Percentiles rank a stretch among this genome's conserved stretches.
These are phyloP conservation scores for Enteromius fasciolatus DNA, from an alignment of 2,797 vertebrate genomes.

Conservation along the genomic window DNA sequence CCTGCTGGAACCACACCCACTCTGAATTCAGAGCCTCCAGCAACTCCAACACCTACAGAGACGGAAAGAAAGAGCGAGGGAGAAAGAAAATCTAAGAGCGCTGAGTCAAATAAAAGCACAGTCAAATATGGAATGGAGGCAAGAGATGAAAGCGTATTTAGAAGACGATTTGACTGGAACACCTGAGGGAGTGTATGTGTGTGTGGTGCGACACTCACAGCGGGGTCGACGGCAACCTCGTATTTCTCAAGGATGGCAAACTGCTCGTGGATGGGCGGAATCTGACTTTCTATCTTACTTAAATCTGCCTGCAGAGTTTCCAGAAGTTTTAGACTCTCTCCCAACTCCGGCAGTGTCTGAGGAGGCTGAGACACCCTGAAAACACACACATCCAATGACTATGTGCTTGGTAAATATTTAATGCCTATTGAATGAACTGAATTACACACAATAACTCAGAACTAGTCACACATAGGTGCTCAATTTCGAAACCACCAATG, in stretches of 20 bases:
- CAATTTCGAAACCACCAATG: neutral
- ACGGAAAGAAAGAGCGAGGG: constrained; percentile 27
- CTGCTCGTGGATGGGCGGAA: constrained; percentile 82
- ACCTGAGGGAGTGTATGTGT: constrained; percentile 12
- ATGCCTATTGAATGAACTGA: neutral
- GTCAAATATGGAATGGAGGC: neutral
- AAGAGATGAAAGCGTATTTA: constrained; percentile 24
- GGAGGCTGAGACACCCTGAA: constrained; percentile 74
- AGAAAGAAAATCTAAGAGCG: constrained; percentile 17
- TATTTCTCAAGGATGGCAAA: constrained; percentile 86
- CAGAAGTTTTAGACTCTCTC: constrained; percentile 77
- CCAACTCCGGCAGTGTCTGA: constrained; percentile 77
- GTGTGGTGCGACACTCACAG: constrained; percentile 69
- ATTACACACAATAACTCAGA: constrained; percentile 12
- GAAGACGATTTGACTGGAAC: neutral
- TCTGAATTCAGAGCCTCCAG: constrained; percentile 75
- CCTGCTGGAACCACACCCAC: constrained; percentile 85
- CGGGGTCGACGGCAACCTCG: constrained; percentile 78
- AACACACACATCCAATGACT: constrained; percentile 27
- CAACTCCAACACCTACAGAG: constrained; percentile 79
- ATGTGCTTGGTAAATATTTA: neutral
- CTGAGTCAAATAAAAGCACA: constrained; percentile 23
- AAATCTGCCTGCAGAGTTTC: constrained; percentile 78
- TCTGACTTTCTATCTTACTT: constrained; percentile 75
- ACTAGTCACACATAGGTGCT: neutral